Evolutionary conservation across 2,113 vertebrate genomes (phyloP).

Genomic region (Zapornia atra): DNA sequence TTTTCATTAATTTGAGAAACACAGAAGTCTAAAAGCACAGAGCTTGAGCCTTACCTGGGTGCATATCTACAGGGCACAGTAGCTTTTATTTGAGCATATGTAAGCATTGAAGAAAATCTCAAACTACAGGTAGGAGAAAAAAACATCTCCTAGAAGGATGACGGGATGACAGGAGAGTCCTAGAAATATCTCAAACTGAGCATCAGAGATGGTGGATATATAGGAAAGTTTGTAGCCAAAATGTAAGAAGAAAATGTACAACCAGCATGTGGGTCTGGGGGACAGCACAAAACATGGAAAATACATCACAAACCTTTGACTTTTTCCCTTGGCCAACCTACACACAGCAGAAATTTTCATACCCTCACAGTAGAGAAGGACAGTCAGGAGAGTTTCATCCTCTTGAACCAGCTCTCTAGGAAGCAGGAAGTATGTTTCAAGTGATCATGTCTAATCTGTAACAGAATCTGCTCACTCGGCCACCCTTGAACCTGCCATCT

Average conservation of each 20-base stretch:
- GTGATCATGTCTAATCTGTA: not conserved
- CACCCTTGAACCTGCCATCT: not conserved
- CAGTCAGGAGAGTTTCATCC: not conserved
- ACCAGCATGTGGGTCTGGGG: fast-evolving
- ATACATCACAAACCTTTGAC: not conserved
- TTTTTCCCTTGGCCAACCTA: not conserved
- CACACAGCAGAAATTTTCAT: not conserved
- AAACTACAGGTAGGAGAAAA: not conserved
- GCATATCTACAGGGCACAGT: not conserved
- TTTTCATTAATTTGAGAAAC: not conserved
- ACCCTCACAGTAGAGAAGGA: not conserved
- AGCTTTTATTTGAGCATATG: not conserved
- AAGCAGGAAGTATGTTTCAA: not conserved
- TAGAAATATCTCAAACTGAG: not conserved
- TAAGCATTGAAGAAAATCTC: not conserved
- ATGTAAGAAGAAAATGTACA: not conserved
- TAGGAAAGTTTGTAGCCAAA: not conserved
- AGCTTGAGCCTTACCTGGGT: not conserved
- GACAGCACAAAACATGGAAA: not conserved
- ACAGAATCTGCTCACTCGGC: fast-evolving
- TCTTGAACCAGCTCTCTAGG: not conserved
- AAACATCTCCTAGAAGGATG: no score
- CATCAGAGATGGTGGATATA: not conserved
- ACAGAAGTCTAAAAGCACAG: not conserved
- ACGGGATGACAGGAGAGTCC: not conserved